These are phyloP conservation scores for Hippocampus mohnikei DNA, from an alignment of 2,113 vertebrate genomes.

Conservation along the genomic window DNA sequence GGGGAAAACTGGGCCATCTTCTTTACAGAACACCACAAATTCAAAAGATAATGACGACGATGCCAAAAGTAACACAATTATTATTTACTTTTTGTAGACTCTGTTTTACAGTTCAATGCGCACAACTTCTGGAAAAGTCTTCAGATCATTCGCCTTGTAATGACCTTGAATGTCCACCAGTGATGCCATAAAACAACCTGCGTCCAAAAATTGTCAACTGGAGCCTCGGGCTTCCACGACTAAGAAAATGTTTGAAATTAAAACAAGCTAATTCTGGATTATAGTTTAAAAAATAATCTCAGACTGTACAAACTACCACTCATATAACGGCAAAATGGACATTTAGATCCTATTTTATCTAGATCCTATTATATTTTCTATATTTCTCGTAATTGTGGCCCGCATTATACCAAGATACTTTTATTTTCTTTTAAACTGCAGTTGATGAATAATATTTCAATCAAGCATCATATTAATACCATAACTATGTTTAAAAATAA, in stretches of 20 bases:
- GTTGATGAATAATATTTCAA: not conserved
- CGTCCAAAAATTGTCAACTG: conserved; percentile 46
- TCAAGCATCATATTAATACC: not conserved
- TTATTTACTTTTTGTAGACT: conserved; percentile 10
- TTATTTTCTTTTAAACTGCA: not conserved
- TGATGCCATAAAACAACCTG: conserved; percentile 43
- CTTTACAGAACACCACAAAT: not conserved
- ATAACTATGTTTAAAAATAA: too few species aligned
- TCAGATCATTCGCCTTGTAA: conserved; percentile 42
- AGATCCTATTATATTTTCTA: not conserved
- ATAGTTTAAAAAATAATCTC: not conserved
- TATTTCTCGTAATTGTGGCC: not conserved
- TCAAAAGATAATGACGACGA: not conserved
- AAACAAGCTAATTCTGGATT: not conserved
- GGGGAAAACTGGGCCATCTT: conserved; percentile 30
- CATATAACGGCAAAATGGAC: not conserved
- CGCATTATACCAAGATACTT: not conserved
- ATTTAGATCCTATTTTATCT: not conserved
- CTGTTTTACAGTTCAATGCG: conserved; percentile 48
- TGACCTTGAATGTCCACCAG: conserved; percentile 21
- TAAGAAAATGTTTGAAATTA: not conserved
- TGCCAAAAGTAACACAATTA: not conserved
- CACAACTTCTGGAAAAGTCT: conserved; percentile 49
- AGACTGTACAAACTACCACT: not conserved
- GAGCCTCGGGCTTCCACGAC: conserved; percentile 6